Percentiles rank a stretch among this genome's conserved stretches.
Evolutionary conservation across 2,797 vertebrate species (phyloP).

Genomic region (Manis crassicaudata): DNA sequence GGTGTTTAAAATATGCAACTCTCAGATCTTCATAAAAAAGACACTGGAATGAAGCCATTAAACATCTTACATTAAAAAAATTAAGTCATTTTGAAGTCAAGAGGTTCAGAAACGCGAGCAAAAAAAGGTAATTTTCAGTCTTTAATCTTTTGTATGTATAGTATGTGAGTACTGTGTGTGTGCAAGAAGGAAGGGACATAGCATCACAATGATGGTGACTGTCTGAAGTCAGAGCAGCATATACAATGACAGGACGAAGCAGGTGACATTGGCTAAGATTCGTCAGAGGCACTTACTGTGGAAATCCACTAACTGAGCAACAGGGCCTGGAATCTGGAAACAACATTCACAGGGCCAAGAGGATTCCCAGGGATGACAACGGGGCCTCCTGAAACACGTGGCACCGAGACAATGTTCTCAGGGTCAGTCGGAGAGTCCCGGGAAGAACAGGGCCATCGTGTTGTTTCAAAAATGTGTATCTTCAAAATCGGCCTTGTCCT

Average conservation of each 20-base stretch:
- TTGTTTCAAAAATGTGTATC: not conserved
- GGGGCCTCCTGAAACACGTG: not conserved
- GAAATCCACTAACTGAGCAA: constrained; percentile 66
- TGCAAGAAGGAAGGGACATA: not conserved
- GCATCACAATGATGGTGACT: accelerated
- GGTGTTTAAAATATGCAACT: not conserved
- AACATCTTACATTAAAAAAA: not conserved
- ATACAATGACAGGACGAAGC: constrained; percentile 16
- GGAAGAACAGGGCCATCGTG: not conserved
- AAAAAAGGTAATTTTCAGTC: not conserved
- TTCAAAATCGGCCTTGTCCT: constrained; percentile 38
- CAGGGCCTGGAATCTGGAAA: constrained; percentile 49
- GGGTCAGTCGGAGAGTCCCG: not conserved
- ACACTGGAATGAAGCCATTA: constrained; percentile 7
- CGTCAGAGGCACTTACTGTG: constrained; percentile 80
- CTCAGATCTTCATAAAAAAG: not conserved
- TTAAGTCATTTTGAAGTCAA: constrained; percentile 38
- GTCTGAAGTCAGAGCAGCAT: not conserved
- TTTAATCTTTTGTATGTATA: not conserved
- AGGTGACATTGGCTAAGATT: constrained; percentile 43
- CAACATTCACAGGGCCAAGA: constrained; percentile 27
- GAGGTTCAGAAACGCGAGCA: constrained; percentile 19
- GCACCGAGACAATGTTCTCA: not conserved
- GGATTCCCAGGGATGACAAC: not conserved
- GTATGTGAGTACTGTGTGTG: too few relatives aligned